Evolutionary conservation across 2,797 vertebrate species (phyloP), one percentile per base, ranked within the genome.

Genomic region (Poeciliopsis turneri): DNA sequence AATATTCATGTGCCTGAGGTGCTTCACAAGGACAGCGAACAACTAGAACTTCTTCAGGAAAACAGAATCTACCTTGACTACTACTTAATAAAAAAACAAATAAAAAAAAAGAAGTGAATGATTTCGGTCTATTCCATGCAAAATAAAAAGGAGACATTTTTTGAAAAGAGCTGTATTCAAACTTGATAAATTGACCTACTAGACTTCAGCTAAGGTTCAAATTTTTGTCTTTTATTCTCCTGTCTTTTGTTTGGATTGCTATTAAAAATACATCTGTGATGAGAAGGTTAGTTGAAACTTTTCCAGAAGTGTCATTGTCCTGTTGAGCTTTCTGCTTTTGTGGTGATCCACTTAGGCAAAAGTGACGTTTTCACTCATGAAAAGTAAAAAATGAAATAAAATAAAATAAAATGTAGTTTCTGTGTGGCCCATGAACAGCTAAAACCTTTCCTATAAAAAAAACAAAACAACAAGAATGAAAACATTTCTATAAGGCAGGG

Each of bases 61-160:
- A 47, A 76, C 20, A 28, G 36, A 66, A 73, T 20, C 68, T 76
- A 78, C 74, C 78, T 78, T 36, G 47, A 25, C 10, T 69, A 45
- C 76, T 74, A 46, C 20, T 41, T 76, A 83, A 59, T 85, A 0
- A 51, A 51, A 51, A 49, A 49, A 39, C n/a, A 7, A 39, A 41
- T 7, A 49, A 20, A 18, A 47, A 47, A 5, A 20, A 51, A 20
- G 59, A 30, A 73, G 4, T 53, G 75, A 86, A 78, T 13, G 47
- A 47, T 78, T 72, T 39, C 41, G 43, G 47, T 69, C 39, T 76
- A 68, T 81, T 30, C n/a, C 18, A 5, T 20, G 7, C 4, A 82
- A 82, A 78, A 74, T 25, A 3, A 69, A 8, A 75, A 71, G 7
- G 8, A 70, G 64, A 47, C 3, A 18, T 20, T 41, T 13, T 28